Base-by-base conservation (phyloP, 2,797 vertebrate genomes). In the Sorex maritimensis region DNA sequence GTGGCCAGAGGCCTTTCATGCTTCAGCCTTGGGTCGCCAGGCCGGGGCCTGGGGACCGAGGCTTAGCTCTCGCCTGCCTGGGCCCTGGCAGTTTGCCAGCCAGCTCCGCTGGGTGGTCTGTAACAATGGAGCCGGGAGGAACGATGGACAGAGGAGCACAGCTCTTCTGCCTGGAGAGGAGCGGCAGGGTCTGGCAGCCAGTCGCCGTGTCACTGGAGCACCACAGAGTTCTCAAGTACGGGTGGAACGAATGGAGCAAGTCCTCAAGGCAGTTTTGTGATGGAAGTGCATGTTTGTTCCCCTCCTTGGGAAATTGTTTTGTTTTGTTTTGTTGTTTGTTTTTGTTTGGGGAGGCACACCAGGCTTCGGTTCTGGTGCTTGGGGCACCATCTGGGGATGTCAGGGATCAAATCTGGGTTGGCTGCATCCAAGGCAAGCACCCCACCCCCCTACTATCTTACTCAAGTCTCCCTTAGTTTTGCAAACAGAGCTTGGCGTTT, bases 91-190 rank as follows among this genome's bases (percentile, higher is more conserved):
- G 41, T 38, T 90, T 95, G 96, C 96, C 96, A 97, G 91, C 75
- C 30, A 68, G 80, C 95, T 95, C 83, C 93, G 63, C 92, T 96
- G 95, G 96, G 96, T 97, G 96, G 96, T 96, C 96, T 95, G 85
- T 77, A 87, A 95, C 92, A 95, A 91, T 91, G 91, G 88, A 44
- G 41, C 80, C 81, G 85, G 87, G 83, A 74, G 84, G 14, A 58
- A 58, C 19, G 44, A 83, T 81, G 78, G 87, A 30, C 81, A 68
- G 78, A 44, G 88, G 74, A 87, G 80, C 82, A 86, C 75, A 49
- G 79, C 67, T 38, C 75, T 89, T 81, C 81, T 94, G 49, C 88
- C 86, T 89, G 46, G 73, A 88, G 44, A 46, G 73, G 87, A 90
- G 81, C 89, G 65, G 82, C 75, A 88, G 90, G 89, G 87, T 49